Evolutionary conservation across 1,140 invertebrate genomes (phyloP).

Genomic region (Schmidtea mediterranea): DNA sequence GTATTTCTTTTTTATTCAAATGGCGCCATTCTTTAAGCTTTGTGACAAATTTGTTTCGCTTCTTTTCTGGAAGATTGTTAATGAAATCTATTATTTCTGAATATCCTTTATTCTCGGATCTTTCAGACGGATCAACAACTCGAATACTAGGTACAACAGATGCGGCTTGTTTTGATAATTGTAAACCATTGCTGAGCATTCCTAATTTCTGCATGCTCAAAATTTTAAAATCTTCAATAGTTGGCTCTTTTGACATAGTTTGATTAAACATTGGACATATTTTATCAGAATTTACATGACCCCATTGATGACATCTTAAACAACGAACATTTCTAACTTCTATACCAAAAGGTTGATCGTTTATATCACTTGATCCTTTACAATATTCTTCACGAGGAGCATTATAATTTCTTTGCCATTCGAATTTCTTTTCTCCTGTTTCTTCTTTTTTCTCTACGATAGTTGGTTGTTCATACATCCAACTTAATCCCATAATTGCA

Average conservation of each 20-base stretch:
- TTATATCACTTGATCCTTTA: conserved; percentile 72
- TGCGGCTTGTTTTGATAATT: no score
- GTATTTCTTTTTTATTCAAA: no score
- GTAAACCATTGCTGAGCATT: no score
- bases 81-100: no score
- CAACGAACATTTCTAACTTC: conserved; percentile 76
- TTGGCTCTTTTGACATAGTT: conserved; percentile 21
- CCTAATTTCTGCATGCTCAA: not conserved
- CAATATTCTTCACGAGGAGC: conserved; percentile 59
- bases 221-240: not conserved
- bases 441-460: conserved; percentile 33
- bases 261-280: conserved; percentile 54
- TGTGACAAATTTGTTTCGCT: no score
- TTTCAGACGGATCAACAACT: no score
- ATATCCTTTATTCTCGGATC: no score
- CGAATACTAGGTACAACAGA: no score
- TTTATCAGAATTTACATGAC: conserved; percentile 95
- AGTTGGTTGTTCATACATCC: conserved; percentile 98
- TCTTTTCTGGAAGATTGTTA: no score
- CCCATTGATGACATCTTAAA: conserved; percentile 96
- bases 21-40: no score
- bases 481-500: conserved; percentile 88
- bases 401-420: conserved; percentile 96
- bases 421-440: conserved; percentile 74
- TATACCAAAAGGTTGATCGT: conserved; percentile 95